Conservation (phyloP, 2,113 vertebrate genomes). For the Menura novaehollandiae region DNA sequence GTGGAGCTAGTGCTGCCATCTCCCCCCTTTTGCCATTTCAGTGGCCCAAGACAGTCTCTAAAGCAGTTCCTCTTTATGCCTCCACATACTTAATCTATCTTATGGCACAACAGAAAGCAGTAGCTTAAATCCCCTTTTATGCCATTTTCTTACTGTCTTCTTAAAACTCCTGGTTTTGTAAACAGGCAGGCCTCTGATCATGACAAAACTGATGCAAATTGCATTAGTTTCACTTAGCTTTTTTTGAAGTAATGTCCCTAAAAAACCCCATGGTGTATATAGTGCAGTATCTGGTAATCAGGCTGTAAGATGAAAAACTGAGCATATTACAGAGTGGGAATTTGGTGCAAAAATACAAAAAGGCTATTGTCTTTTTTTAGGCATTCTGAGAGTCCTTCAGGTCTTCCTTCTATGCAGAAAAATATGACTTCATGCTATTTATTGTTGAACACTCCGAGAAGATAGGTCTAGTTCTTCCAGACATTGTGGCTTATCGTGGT, state of each 20-base stretch:
- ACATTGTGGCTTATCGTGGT: not conserved
- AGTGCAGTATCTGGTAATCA: not conserved
- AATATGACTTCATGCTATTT: not conserved
- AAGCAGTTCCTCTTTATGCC: not conserved
- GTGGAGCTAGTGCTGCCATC: not conserved
- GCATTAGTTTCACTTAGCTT: not conserved
- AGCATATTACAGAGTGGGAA: not conserved
- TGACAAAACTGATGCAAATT: not conserved
- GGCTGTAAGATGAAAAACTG: not conserved
- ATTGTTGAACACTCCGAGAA: slow-evolving; percentile 3
- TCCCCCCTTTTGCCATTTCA: not conserved
- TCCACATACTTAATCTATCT: not conserved
- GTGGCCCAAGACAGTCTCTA: not conserved
- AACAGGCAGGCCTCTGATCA: not conserved
- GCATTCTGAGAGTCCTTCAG: not conserved
- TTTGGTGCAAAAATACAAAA: slow-evolving; percentile 8
- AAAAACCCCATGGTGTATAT: not conserved
- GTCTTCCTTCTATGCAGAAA: not conserved
- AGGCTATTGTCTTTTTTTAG: not conserved
- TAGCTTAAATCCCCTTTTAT: not conserved
- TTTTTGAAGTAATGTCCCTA: not conserved
- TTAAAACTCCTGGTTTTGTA: not conserved
- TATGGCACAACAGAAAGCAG: not conserved
- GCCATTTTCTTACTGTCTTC: not conserved
- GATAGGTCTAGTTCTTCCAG: slow-evolving; percentile 29